phyloP scores from a whole-genome alignment of 2,888 invertebrate species.

The Bellardia bayeri region DNA sequence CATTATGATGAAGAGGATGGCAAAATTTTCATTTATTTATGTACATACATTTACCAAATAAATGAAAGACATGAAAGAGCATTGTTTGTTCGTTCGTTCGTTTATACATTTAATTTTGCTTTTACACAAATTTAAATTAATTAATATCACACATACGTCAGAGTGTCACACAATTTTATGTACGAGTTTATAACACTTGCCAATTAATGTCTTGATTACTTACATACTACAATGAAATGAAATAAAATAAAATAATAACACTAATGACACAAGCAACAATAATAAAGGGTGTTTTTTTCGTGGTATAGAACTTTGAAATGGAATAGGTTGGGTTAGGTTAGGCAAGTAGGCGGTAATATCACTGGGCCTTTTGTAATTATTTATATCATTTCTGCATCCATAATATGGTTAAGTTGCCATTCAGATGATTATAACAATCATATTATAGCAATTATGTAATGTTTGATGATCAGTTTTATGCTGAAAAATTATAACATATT shows the following conservation, averaged over 20 bases:
- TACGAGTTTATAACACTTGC: slow-evolving; percentile 47
- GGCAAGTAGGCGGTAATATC: too few relatives aligned
- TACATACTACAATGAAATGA: slow-evolving; percentile 8
- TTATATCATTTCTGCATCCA: too few relatives aligned
- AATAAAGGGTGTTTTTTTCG: background rate
- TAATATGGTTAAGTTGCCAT: too few relatives aligned
- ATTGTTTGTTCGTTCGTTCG: background rate
- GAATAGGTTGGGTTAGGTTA: too few relatives aligned
- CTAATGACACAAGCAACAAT: background rate
- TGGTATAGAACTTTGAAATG: too few relatives aligned
- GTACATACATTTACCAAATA: background rate
- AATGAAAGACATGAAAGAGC: background rate
- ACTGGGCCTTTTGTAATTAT: too few relatives aligned
- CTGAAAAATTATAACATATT: too few relatives aligned
- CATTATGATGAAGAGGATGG: slow-evolving; percentile 14
- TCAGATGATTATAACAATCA: too few relatives aligned
- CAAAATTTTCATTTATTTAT: background rate
- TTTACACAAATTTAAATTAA: slow-evolving; percentile 55
- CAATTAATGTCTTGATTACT: slow-evolving; percentile 58
- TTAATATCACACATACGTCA: slow-evolving; percentile 58
- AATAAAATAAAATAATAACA: background rate
- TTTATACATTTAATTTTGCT: background rate
- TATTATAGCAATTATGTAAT: too few relatives aligned
- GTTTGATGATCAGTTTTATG: too few relatives aligned
- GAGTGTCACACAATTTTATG: slow-evolving; percentile 22